Base-by-base conservation (phyloP, 2,888 invertebrate genomes). In the Crioceris asparagi region DNA sequence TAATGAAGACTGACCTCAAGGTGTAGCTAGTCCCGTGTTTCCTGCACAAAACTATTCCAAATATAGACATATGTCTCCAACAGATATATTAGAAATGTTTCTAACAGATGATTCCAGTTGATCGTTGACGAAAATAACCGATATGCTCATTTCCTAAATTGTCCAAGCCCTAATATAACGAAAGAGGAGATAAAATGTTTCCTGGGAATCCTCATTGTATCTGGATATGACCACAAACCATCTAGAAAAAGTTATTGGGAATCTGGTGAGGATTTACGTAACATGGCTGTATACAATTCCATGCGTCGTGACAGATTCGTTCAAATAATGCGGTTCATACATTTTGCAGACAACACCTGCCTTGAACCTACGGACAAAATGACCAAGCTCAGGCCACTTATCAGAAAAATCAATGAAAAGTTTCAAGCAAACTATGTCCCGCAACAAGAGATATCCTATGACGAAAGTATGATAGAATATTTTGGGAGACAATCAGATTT, bases 141-240 rank as follows among this genome's bases (percentile, higher is more conserved):
- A 31, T 44, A 46, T 31, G 40, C 43, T 3, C 19, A 31, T 7
- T 45, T 45, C 19, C 14, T 18, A 31, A 43, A 45, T 36, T 14
- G 26, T 15, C 27, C 39, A 4, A 33, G 40, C 35, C 39, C 39
- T n/a, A 35, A 38, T 15, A 35, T 44, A 14, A 32, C 41, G n/a
- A 11, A 8, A n/a, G 34, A 43, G 10, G 44, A 49, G 42, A 44
- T 49, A 18, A 39, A 40, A 41, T 42, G 42, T 40, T 38, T 39
- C 26, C 19, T 47, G 11, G 45, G 25, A 7, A 47, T 48, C 21
- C 17, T 49, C 17, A 31, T 49, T 37, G 17, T 47, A 10, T 46
- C 38, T 38, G 51, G 50, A n/a, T 53, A 52, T 37, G 43, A 43
- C 35, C 16, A 29, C 15, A 16, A 44, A 19, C 51, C 49, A 15